These are phyloP conservation scores for Meiosimyza decipiens DNA, from an alignment of 2,888 invertebrate genomes.

Conservation along the genomic window DNA sequence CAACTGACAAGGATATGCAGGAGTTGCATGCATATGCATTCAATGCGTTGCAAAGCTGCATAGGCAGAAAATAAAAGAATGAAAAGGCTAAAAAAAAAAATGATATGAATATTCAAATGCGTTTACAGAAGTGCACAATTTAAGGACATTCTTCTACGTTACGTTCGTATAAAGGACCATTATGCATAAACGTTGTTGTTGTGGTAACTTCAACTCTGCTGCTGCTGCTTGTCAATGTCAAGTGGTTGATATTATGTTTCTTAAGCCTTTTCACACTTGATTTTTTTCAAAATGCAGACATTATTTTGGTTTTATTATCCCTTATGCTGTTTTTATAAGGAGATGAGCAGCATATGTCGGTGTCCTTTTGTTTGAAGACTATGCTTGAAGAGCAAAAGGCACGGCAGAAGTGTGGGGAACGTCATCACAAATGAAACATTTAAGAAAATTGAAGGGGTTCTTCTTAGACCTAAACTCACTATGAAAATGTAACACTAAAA, in stretches of 20 bases:
- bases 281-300: background rate
- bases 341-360: too few relatives aligned
- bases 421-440: too few relatives aligned
- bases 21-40: slow-evolving; percentile 37
- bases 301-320: too few relatives aligned
- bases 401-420: too few relatives aligned
- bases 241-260: slow-evolving; percentile 26
- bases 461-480: too few relatives aligned
- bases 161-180: slow-evolving; percentile 38
- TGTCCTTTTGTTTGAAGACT: too few relatives aligned
- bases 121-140: background rate
- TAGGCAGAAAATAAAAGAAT: background rate
- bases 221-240: background rate
- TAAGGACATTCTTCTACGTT: too few relatives aligned
- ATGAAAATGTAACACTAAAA: too few relatives aligned
- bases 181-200: slow-evolving; percentile 43
- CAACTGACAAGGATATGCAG: slow-evolving; percentile 18
- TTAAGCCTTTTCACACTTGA: slow-evolving; percentile 52
- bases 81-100: background rate
- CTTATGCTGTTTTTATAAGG: too few relatives aligned
- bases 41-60: slow-evolving; percentile 4
- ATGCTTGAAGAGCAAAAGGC: too few relatives aligned
- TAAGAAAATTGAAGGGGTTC: too few relatives aligned
- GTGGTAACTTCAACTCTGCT: background rate
- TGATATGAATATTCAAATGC: slow-evolving; percentile 7